Conservation (phyloP, 1,140 invertebrate species). For the Drosophila equinoxialis region DNA sequence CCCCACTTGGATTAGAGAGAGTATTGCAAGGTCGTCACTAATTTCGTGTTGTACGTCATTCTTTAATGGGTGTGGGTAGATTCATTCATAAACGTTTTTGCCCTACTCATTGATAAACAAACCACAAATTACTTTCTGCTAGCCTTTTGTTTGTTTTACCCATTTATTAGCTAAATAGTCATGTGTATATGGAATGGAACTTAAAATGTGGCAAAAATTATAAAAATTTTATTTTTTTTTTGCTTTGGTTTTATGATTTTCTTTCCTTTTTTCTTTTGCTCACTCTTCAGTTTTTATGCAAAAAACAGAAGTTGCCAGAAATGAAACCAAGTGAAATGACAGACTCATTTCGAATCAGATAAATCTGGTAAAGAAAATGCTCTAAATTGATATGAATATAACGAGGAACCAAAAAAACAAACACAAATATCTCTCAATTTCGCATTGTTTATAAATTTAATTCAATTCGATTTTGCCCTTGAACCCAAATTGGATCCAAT, state of each 20-base stretch:
- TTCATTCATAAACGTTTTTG: constrained; percentile 12
- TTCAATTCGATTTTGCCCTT: constrained; percentile 63
- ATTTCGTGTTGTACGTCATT: background rate
- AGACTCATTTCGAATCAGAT: constrained; percentile 42
- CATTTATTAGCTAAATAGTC: background rate
- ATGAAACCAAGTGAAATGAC: constrained; percentile 58
- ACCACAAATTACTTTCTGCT: constrained; percentile 10
- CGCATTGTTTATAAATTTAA: constrained; percentile 34
- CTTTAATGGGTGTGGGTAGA: constrained; percentile 1
- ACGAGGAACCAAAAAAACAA: background rate
- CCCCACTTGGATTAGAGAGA: background rate
- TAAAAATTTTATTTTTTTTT: background rate
- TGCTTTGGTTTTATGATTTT: no score
- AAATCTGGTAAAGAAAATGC: constrained; percentile 6
- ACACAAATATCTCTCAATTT: constrained; percentile 34
- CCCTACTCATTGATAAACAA: constrained; percentile 19
- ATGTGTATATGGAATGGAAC: background rate
- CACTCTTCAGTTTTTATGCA: constrained; percentile 28
- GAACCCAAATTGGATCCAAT: constrained; percentile 70
- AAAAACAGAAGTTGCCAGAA: constrained; percentile 53
- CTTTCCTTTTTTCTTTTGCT: background rate
- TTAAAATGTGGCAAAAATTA: background rate
- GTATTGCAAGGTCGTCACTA: background rate
- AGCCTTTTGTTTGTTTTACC: constrained; percentile 9
- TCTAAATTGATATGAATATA: constrained; percentile 21